phyloP scores from a whole-genome alignment of 1,140 invertebrate species.

The Penaeus chinensis region DNA sequence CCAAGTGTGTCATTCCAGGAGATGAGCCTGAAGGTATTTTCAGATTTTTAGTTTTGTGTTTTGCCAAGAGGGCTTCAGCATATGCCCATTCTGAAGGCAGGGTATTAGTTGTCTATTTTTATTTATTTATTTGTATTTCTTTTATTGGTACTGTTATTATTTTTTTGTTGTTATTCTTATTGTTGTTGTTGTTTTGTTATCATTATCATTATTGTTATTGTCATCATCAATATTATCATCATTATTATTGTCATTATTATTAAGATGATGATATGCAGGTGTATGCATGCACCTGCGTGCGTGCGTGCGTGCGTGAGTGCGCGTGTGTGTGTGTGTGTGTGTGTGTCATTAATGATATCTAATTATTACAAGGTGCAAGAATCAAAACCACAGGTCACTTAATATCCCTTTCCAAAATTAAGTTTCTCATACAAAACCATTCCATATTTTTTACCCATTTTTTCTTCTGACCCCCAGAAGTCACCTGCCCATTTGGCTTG shows the following conservation, averaged over 20 bases:
- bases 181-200: too few relatives aligned
- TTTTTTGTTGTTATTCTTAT: too few relatives aligned
- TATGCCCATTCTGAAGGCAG: neutral
- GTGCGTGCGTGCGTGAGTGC: neutral
- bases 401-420: too few relatives aligned
- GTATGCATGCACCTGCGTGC: neutral
- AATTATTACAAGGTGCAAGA: too few relatives aligned
- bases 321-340: neutral
- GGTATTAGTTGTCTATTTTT: neutral
- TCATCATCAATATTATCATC: too few relatives aligned
- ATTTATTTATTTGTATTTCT: too few relatives aligned
- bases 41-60: neutral
- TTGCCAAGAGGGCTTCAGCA: neutral
- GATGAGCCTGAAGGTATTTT: slow-evolving; percentile 31
- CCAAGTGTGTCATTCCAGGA: slow-evolving; percentile 5
- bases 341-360: neutral
- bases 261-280: neutral
- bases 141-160: too few relatives aligned
- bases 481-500: slow-evolving; percentile 34
- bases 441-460: neutral
- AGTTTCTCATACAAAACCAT: too few relatives aligned
- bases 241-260: too few relatives aligned
- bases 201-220: too few relatives aligned
- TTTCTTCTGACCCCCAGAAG: slow-evolving; percentile 20
- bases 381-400: too few relatives aligned